Conservation (phyloP, 2,113 vertebrate species). For the Hylia prasina region DNA sequence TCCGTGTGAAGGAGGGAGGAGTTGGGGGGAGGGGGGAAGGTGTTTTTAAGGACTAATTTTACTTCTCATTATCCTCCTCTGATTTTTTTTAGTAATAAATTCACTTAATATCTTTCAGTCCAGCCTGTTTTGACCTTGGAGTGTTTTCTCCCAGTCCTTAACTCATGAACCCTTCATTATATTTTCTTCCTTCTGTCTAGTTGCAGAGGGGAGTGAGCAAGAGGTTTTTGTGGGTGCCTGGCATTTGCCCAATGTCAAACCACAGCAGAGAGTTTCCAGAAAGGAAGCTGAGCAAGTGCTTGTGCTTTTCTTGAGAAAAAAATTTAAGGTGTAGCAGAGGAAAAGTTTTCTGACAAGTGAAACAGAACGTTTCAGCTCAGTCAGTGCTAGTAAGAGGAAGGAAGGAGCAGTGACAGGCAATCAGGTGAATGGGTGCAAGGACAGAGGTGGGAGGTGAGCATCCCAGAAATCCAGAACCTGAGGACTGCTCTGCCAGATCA, state of each 20-base stretch:
- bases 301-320: not conserved
- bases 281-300: not conserved
- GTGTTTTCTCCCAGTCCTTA: not conserved
- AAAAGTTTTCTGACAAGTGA: not conserved
- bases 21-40: fast-evolving
- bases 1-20: fast-evolving
- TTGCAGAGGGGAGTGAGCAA: fast-evolving
- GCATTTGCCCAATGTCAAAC: not conserved
- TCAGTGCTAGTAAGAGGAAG: not conserved
- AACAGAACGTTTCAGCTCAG: not conserved
- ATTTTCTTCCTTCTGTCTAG: not conserved
- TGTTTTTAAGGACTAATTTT: not conserved
- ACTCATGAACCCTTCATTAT: not conserved
- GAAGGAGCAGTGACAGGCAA: not conserved
- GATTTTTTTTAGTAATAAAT: not conserved
- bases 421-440: not conserved
- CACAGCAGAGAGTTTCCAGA: not conserved
- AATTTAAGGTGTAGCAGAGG: not conserved
- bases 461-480: not conserved
- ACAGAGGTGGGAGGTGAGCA: not conserved
- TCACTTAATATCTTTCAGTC: not conserved
- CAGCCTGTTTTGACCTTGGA: not conserved
- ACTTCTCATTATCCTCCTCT: not conserved
- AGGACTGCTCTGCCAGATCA: not conserved
- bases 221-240: not conserved